phyloP scores from a whole-genome alignment of 1,140 invertebrate genomes.

The Galleria mellonella region DNA sequence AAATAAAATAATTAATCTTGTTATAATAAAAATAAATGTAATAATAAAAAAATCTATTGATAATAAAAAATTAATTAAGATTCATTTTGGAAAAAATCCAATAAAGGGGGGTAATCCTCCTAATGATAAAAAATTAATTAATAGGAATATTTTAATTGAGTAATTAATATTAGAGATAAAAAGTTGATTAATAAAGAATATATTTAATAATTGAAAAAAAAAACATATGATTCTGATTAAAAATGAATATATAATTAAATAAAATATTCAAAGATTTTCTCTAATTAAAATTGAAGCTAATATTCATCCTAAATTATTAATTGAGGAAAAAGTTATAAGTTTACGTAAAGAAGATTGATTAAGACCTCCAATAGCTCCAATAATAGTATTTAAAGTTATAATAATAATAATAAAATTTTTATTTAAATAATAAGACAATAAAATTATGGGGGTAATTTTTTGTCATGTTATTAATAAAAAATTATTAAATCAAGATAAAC shows the following conservation, averaged over 20 bases:
- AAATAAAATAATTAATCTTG: constrained; percentile 66
- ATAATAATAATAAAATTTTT: constrained; percentile 44
- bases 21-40: constrained; percentile 58
- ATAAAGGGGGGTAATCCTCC: constrained; percentile 72
- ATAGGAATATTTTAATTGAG: constrained; percentile 56
- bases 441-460: constrained; percentile 72
- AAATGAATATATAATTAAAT: constrained; percentile 16
- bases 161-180: constrained; percentile 47
- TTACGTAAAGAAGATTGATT: constrained; percentile 2
- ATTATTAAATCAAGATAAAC: constrained; percentile 20
- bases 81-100: constrained; percentile 74
- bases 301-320: constrained; percentile 75
- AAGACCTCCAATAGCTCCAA: too few species aligned
- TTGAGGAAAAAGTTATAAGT: constrained; percentile 72
- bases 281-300: constrained; percentile 15
- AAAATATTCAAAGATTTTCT: neutral
- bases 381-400: constrained; percentile 28
- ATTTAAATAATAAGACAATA: constrained; percentile 58
- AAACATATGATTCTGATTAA: constrained; percentile 27
- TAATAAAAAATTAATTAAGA: constrained; percentile 67
- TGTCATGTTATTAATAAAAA: constrained; percentile 70
- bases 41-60: constrained; percentile 45
- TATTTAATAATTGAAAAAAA: constrained; percentile 58
- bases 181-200: constrained; percentile 65
- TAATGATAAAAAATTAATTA: constrained; percentile 71